Conservation (phyloP, 2,888 invertebrate genomes). For the Temnothorax ravouxi region DNA sequence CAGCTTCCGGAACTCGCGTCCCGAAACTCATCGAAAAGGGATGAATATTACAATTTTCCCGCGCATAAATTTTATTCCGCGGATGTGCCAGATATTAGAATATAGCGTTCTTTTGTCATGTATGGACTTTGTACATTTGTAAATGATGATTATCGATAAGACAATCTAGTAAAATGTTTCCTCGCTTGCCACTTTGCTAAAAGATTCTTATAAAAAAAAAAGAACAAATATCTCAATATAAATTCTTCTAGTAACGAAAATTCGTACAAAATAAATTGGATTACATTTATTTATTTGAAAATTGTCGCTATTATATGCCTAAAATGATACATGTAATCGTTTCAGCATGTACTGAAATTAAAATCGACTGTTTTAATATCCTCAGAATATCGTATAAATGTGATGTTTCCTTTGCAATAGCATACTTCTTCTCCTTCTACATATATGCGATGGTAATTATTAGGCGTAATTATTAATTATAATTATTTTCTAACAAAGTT, state of each 20-base stretch:
- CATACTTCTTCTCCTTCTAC: background rate
- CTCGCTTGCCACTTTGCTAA: background rate
- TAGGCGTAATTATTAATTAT: too few species aligned
- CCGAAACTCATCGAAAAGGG: background rate
- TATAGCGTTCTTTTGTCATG: background rate
- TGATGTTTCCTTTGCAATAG: background rate
- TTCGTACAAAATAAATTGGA: background rate
- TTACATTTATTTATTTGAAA: constrained; percentile 33
- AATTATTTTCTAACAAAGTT: constrained; percentile 21
- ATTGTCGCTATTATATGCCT: background rate
- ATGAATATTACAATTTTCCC: background rate
- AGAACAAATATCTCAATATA: background rate
- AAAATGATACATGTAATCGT: constrained; percentile 25
- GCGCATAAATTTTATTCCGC: background rate
- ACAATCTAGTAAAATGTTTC: background rate
- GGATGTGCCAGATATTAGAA: background rate
- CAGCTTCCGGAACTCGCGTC: too few species aligned
- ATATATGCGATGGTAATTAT: background rate
- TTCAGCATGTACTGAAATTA: background rate
- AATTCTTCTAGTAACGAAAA: constrained; percentile 3
- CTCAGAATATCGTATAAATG: constrained; percentile 14
- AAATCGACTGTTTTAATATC: background rate
- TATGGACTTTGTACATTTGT: background rate
- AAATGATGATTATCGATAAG: background rate
- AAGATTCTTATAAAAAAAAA: background rate